Base-by-base conservation (phyloP, 1,140 invertebrate genomes). In the Drosophila sturtevanti region DNA sequence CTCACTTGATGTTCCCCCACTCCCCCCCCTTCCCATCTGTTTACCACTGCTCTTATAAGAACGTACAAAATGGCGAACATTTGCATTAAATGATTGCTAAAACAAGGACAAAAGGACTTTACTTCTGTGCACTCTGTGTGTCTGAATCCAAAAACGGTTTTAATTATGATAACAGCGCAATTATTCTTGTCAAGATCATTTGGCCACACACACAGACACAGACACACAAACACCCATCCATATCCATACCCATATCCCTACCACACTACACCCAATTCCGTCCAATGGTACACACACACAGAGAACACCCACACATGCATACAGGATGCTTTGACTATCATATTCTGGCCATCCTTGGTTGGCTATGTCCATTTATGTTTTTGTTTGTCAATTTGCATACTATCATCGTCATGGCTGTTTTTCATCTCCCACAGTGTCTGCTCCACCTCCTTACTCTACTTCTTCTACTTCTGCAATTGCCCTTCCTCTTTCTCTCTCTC, bases 361-460 rank as follows among this genome's bases (percentile, higher is more conserved):
- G 68, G 74, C 74, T 76, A 67, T 68, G 70, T 72, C 52, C 68
- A 72, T 65, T 44, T 74, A 56, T 78, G 84, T 89, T 89, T 87
- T 89, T 87, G 84, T 84, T 89, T 89, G 84, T 89, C 84, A 89
- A 89, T 89, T 89, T 89, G 84, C 84, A 89, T 89, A 89, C 84
- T 89, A 89, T 89, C 84, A 89, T 89, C 84, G 84, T 89, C 84
- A 89, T 89, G 79, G 73, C 77, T 84, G 84, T 89, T 89, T 84
- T 89, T 89, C 84, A 89, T 89, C 79, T 74, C 55, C 31, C 61
- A 71, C 55, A 62, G 18, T 54, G 37, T 48, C 51, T 51, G 27
- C 24, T 61, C 37, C 27, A 61, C 64, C 61, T 21, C 64, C 31
- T 31, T 31, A 31, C 27, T 6, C 27, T 31, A 6, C 27, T 31